phyloP scores from a whole-genome alignment of 2,797 vertebrate species.

The Myotis planiceps region DNA sequence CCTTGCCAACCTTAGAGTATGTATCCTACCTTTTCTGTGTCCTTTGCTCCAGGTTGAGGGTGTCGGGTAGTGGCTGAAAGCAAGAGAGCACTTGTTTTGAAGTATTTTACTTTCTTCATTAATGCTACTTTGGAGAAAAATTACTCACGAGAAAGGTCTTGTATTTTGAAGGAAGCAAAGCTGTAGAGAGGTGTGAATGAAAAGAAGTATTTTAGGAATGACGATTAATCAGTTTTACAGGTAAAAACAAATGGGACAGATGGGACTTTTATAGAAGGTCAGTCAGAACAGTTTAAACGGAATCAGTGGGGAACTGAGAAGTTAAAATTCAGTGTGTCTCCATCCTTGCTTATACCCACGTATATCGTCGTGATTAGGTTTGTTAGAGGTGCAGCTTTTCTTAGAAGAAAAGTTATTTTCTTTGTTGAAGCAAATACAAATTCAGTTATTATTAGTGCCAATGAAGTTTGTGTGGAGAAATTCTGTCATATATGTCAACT shows the following conservation, averaged over 20 bases:
- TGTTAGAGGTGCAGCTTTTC: neutral
- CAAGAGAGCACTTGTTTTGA: neutral
- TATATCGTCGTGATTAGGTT: neutral
- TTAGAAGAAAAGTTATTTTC: neutral
- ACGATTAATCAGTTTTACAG: neutral
- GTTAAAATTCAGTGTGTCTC: neutral
- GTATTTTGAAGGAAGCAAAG: neutral
- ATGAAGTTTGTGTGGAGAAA: neutral
- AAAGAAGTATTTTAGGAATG: neutral
- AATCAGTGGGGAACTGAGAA: neutral
- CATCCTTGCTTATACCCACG: neutral
- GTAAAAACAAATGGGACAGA: neutral
- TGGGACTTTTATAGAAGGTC: neutral
- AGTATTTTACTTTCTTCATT: neutral
- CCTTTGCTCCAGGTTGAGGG: neutral
- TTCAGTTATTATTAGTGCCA: neutral
- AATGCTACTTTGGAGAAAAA: neutral
- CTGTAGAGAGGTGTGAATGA: conserved; percentile 21
- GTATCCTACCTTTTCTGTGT: conserved; percentile 70
- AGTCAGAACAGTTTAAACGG: neutral
- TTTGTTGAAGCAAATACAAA: neutral
- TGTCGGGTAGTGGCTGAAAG: neutral
- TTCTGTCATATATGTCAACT: neutral
- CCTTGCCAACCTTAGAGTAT: conserved; percentile 96
- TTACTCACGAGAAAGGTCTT: neutral